Evolutionary conservation across 2,888 invertebrate species (phyloP).

Genomic region (Formica aserva): DNA sequence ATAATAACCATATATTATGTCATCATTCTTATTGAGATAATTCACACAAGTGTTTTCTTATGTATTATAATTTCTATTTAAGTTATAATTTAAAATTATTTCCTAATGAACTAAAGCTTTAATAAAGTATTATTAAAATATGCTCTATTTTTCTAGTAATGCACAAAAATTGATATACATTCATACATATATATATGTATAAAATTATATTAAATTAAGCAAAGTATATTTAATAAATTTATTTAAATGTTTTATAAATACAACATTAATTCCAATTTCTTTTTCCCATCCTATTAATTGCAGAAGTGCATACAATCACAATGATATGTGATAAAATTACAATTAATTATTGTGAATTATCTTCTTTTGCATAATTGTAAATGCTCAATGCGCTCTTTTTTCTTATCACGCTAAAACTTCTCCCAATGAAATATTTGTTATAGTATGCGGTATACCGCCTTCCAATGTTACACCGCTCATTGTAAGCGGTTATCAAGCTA

Average conservation of each 20-base stretch:
- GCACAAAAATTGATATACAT: background rate
- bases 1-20: background rate
- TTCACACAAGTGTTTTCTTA: constrained; percentile 21
- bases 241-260: constrained; percentile 1
- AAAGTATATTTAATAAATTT: constrained; percentile 51
- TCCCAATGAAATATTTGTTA: constrained; percentile 64
- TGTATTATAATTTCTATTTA: constrained; percentile 29
- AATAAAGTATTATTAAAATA: constrained; percentile 41
- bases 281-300: constrained; percentile 25
- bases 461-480: constrained; percentile 73
- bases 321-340: constrained; percentile 18
- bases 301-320: background rate
- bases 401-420: background rate
- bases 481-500: constrained; percentile 77
- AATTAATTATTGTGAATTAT: constrained; percentile 54
- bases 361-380: constrained; percentile 16
- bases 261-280: background rate
- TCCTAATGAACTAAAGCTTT: constrained; percentile 19
- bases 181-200: background rate
- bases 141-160: constrained; percentile 24
- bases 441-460: constrained; percentile 82
- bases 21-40: constrained; percentile 42
- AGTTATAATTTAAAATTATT: constrained; percentile 8
- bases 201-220: background rate
- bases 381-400: background rate